Base-by-base conservation (phyloP, 1,140 invertebrate genomes). In the Drosophila ercepeae region DNA sequence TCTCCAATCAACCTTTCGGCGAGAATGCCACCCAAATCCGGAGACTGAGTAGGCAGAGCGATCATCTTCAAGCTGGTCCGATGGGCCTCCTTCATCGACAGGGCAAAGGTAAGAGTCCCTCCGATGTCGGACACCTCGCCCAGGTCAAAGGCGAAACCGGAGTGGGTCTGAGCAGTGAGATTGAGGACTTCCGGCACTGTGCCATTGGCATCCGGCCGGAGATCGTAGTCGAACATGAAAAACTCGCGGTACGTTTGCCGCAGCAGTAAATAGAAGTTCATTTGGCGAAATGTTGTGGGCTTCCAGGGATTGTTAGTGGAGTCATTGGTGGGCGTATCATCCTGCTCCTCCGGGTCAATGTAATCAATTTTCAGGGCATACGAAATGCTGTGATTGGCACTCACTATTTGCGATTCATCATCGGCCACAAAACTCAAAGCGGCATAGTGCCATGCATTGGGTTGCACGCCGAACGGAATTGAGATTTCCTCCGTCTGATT, bases 181-280 rank as follows among this genome's bases (percentile, higher is more conserved):
- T 95, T 96, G 0, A 96, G 89, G 1, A 94, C 78, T 23, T 93
- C 92, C 0, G 94, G 93, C 21, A 94, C 93, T 51, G 94, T 89
- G 63, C 93, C 93, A 49, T 95, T 93, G 34, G 82, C 86, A 36
- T 92, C 93, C 0, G 92, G 91, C 0, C 94, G 89, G 55, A 95
- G 86, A 59, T 95, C 94, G 70, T 94, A 96, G 27, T 95, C 94
- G 71, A 94, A 96, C 8, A 94, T 92, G 75, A 96, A 96, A 75
- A 95, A 95, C 42, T 95, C 93, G 11, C 94, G 93, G 71, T 93
- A 93, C 1, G 94, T 93, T 65, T 94, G 94, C n/a, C 94, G 92
- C 63, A 94, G 92, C 42, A 96, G 89, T n/a, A 93, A 89, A 51
- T 76, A 92, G 84, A 84, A 92, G 55, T 89, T 92, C 76, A 90